Base-by-base conservation (phyloP, 2,888 invertebrate species). In the Tetropium fuscum region DNA sequence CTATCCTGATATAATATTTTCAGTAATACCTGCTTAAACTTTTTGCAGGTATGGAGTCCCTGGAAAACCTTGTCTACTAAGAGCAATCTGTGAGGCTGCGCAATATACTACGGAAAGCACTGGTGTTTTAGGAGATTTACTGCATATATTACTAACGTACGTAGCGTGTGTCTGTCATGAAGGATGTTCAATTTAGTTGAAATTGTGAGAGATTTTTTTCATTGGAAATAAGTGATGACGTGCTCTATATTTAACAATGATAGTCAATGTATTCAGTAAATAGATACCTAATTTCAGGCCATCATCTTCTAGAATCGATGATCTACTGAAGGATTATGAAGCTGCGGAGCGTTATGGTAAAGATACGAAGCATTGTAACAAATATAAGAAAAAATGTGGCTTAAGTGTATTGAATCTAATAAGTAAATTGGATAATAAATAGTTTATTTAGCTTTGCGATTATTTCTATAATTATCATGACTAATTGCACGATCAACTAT, bases 21-120 rank as follows among this genome's bases (percentile, higher is more conserved):
- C n/a, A n/a, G n/a, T n/a, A n/a, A n/a, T n/a, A n/a, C n/a, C n/a
- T n/a, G n/a, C n/a, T n/a, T n/a, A n/a, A n/a, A n/a, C 13, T 60
- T 60, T 64, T 81, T 80, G 60, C 78, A 90, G 89, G 68, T 85
- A 87, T 72, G 87, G 88, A 2, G 84, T 87, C 68, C 83, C 87
- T 55, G 90, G 90, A 2, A 84, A 87, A 61, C 85, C 85, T 38
- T 93, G 93, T 80, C 79, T 92, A 68, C 82, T 91, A 58, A 85
- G 90, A 70, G 87, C 88, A 68, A 90, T 93, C 76, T 92, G 92
- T 77, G 92, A 92, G 77, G 87, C 89, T 22, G 89, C 76, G 0
- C 65, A 74, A 48, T 68, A 74, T 53, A 71, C 72, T 7, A 69
- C 73, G 1, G 48, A 68, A 16, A 57, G 70, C 27, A 73, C 72